Evolutionary conservation across 2,797 vertebrate species (phyloP).

Genomic region (Periparus ater): DNA sequence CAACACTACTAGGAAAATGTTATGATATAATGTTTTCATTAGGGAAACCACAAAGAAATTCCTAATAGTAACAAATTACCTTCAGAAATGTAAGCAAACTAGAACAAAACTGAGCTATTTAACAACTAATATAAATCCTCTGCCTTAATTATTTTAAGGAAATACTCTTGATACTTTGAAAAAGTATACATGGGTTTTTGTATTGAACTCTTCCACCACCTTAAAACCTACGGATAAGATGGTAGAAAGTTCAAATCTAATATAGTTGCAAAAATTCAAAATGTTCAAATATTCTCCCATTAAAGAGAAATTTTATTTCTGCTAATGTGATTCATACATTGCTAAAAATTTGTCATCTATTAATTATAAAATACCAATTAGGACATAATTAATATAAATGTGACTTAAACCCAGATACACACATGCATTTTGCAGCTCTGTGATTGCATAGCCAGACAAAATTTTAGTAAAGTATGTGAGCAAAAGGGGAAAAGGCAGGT

Average conservation of each 20-base stretch:
- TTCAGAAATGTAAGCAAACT: not conserved
- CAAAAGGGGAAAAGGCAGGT: not conserved
- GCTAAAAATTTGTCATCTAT: not conserved
- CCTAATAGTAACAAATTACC: not conserved
- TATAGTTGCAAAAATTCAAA: not conserved
- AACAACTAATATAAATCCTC: not conserved
- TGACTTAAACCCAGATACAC: not conserved
- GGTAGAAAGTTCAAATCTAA: not conserved
- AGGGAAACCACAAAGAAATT: not conserved
- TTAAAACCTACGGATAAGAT: not conserved
- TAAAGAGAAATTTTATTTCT: not conserved
- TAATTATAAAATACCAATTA: not conserved
- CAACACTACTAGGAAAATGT: not conserved
- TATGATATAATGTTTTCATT: not conserved
- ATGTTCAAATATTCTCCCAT: not conserved
- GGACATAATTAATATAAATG: not conserved
- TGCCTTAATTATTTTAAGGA: not conserved
- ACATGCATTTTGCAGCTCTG: not conserved
- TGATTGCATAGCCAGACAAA: not conserved
- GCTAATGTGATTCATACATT: not conserved
- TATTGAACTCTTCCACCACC: not conserved
- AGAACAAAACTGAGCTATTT: not conserved
- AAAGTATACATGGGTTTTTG: rapidly evolving
- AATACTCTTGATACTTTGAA: not conserved
- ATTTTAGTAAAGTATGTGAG: not conserved